Conservation (phyloP, 2,888 invertebrate genomes). For the Smittia sp. region DNA sequence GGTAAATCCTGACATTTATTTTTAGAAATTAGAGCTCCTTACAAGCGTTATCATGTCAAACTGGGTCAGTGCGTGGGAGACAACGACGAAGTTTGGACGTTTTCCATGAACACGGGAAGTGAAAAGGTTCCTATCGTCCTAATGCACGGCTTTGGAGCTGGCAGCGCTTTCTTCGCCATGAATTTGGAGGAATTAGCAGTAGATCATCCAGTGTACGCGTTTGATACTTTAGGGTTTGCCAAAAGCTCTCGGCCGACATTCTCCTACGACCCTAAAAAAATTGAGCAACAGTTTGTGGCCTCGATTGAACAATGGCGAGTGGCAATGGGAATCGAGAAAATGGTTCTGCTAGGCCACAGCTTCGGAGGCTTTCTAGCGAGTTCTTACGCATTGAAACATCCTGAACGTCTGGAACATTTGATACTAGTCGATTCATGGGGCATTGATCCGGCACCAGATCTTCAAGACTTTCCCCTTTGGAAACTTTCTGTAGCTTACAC, state of each 20-base stretch:
- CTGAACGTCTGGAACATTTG: constrained; percentile 82
- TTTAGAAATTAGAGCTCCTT: constrained; percentile 19
- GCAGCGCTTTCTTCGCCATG: constrained; percentile 89
- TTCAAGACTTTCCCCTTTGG: constrained; percentile 17
- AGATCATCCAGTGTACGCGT: constrained; percentile 82
- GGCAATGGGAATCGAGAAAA: constrained; percentile 79
- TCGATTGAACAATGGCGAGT: constrained; percentile 94
- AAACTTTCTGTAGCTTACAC: constrained; percentile 26
- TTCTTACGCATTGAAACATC: constrained; percentile 84
- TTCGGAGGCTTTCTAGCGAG: constrained; percentile 92
- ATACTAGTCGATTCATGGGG: constrained; percentile 94
- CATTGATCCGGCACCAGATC: constrained; percentile 62
- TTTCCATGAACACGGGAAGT: constrained; percentile 61
- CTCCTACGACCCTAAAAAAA: constrained; percentile 71
- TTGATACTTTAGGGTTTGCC: constrained; percentile 89
- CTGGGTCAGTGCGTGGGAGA: constrained; percentile 59
- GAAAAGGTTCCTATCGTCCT: constrained; percentile 80
- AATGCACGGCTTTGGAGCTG: constrained; percentile 93
- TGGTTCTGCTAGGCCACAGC: constrained; percentile 90
- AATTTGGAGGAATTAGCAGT: constrained; percentile 81
- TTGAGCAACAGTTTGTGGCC: constrained; percentile 84
- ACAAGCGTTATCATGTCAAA: not conserved
- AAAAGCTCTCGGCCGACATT: constrained; percentile 88
- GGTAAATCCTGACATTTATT: not conserved
- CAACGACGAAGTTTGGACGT: constrained; percentile 66